Percentiles rank a stretch among this genome's conserved stretches.
These are phyloP conservation scores for Oncorhynchus keta DNA, from an alignment of 2,113 vertebrate species.

Conservation along the genomic window DNA sequence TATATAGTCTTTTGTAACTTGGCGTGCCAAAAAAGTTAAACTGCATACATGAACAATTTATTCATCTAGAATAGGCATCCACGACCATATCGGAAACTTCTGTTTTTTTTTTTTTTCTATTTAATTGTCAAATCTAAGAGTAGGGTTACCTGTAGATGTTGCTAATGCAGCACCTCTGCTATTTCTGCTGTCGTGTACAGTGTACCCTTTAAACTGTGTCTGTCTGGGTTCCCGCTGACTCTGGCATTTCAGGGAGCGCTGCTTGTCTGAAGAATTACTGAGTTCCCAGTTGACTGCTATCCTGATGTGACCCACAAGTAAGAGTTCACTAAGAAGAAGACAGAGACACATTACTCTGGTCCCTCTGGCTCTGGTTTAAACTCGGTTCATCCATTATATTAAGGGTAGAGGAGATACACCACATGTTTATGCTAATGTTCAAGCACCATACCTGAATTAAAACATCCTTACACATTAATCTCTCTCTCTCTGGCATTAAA, in stretches of 20 bases:
- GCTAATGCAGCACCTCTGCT: neutral
- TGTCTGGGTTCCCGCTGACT: neutral
- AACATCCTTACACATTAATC: neutral
- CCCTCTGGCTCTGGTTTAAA: neutral
- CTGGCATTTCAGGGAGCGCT: constrained; percentile 6
- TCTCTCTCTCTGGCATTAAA: neutral
- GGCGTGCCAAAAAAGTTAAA: neutral
- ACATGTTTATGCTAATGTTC: neutral
- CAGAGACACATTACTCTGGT: neutral
- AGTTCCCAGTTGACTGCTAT: constrained; percentile 5
- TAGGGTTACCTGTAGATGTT: neutral
- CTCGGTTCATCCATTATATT: neutral
- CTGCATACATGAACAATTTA: no score
- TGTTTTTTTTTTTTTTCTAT: no score
- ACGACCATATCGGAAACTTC: no score
- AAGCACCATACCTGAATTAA: neutral
- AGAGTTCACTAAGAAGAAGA: neutral
- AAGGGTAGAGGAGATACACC: neutral
- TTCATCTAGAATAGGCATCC: no score
- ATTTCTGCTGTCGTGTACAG: neutral
- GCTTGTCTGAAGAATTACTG: constrained; percentile 16
- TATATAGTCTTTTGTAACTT: neutral
- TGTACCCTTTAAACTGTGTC: neutral
- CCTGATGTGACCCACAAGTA: neutral
- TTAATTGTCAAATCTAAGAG: neutral